Evolutionary conservation across 2,888 invertebrate species (phyloP).

Genomic region (Steromphala cineraria): DNA sequence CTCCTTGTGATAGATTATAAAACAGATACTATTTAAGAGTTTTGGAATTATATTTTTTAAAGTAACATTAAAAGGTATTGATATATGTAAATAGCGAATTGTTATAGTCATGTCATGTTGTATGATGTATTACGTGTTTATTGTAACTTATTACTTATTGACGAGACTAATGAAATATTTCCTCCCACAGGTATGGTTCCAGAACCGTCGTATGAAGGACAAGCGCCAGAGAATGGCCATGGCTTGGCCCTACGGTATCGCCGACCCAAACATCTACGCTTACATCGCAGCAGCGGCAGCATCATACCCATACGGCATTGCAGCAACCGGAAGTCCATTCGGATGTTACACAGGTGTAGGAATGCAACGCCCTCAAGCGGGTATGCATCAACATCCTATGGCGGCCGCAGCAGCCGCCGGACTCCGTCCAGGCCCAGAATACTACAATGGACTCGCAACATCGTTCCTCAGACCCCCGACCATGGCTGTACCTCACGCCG

Average conservation of each 20-base stretch:
- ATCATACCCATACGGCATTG: conserved; percentile 58
- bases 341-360: conserved; percentile 46
- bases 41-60: too few relatives aligned
- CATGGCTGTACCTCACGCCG: not conserved
- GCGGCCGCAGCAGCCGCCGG: not conserved
- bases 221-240: conserved; percentile 96
- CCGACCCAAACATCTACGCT: conserved; percentile 91
- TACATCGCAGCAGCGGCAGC: conserved; percentile 89
- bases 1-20: too few relatives aligned
- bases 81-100: too few relatives aligned
- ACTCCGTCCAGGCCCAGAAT: not conserved
- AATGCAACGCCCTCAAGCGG: conserved; percentile 19
- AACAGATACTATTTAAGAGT: too few relatives aligned
- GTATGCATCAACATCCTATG: not conserved
- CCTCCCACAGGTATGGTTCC: conserved; percentile 85
- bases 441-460: conserved; percentile 13
- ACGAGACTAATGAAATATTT: not conserved
- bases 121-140: too few relatives aligned
- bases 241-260: conserved; percentile 89
- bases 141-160: too few relatives aligned
- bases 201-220: conserved; percentile 97
- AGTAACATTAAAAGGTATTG: too few relatives aligned
- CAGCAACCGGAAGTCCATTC: conserved; percentile 33
- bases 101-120: too few relatives aligned
- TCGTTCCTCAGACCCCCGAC: conserved; percentile 4